phyloP scores from a whole-genome alignment of 2,888 invertebrate species.

The Rhodophaea formosa region DNA sequence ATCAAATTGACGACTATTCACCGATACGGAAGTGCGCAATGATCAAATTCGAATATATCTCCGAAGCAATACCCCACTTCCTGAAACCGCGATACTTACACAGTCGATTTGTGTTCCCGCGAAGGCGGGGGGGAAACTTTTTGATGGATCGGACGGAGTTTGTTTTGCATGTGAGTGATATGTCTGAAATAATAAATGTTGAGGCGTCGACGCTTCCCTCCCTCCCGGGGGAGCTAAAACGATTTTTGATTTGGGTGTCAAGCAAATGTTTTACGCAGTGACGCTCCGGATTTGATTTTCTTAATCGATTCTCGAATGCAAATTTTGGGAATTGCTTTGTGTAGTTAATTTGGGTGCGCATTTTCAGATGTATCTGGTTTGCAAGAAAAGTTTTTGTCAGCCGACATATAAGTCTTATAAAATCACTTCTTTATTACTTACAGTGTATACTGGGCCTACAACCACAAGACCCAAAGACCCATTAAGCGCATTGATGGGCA shows the following conservation, averaged over 20 bases:
- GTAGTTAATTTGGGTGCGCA: constrained; percentile 31
- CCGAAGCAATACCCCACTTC: constrained; percentile 39
- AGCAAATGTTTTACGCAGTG: constrained; percentile 79
- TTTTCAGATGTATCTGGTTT: constrained; percentile 28
- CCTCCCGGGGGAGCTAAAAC: constrained; percentile 76
- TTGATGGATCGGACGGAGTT: constrained; percentile 81
- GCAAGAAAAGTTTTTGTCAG: not conserved
- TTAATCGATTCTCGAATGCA: constrained; percentile 76
- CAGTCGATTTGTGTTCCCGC: constrained; percentile 75
- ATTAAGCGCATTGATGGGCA: too few relatives aligned
- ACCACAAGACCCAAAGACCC: too few relatives aligned
- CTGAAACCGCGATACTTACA: constrained; percentile 72
- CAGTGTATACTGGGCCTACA: too few relatives aligned
- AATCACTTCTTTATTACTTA: too few relatives aligned
- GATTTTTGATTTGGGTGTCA: constrained; percentile 82
- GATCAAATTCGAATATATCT: constrained; percentile 29
- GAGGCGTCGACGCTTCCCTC: constrained; percentile 77
- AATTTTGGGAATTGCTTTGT: constrained; percentile 45
- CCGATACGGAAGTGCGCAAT: constrained; percentile 4
- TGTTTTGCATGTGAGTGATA: constrained; percentile 82
- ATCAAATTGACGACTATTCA: not conserved
- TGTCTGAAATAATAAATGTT: constrained; percentile 82
- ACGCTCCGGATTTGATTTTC: constrained; percentile 79
- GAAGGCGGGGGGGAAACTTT: constrained; percentile 63
- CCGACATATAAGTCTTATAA: too few relatives aligned